These are phyloP conservation scores for Neolamprologus kungweensis DNA, from an alignment of 2,113 vertebrate genomes.

Conservation along the genomic window DNA sequence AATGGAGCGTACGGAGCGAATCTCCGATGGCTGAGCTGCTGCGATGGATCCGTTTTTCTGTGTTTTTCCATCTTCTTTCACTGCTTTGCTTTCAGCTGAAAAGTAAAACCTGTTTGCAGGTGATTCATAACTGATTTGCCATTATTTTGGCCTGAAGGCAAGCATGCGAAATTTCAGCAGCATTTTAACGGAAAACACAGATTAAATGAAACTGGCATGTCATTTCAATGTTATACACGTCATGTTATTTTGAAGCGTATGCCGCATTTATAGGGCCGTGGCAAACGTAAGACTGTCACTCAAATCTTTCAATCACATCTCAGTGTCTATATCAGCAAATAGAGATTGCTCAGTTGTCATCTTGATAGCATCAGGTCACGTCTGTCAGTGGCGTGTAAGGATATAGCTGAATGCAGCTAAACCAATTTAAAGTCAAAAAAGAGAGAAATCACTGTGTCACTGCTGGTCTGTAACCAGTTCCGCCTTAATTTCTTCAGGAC, in stretches of 20 bases:
- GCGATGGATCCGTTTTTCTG: background rate
- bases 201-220: background rate
- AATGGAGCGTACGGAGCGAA: background rate
- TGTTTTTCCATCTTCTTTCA: background rate
- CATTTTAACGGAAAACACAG: background rate
- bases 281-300: background rate
- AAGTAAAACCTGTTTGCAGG: background rate
- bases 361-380: background rate
- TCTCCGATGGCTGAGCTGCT: background rate
- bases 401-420: background rate
- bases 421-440: background rate
- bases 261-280: fast-evolving
- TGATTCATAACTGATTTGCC: background rate
- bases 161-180: background rate
- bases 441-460: background rate
- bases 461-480: background rate
- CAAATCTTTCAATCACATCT: background rate
- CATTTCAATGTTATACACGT: background rate
- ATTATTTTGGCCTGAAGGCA: background rate
- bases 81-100: background rate
- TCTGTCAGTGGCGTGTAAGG: background rate
- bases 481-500: background rate
- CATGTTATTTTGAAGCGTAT: background rate
- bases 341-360: background rate
- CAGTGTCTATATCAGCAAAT: background rate